Conservation (phyloP, 2,797 vertebrate species). For the Sebastes itinus region DNA sequence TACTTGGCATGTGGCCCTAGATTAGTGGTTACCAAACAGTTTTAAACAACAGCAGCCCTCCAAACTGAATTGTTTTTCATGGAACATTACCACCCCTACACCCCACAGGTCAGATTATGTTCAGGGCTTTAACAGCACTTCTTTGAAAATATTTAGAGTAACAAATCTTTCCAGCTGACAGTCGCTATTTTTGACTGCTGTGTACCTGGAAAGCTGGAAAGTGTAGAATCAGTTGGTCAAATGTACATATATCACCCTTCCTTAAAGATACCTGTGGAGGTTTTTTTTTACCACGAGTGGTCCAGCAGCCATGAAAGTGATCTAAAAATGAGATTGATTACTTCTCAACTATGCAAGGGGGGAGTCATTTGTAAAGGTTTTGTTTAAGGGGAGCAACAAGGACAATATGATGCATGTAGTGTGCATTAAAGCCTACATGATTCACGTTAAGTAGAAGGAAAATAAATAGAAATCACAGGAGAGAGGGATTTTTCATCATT, state of each 20-base stretch:
- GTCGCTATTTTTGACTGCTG: not conserved
- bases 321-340: too few species aligned
- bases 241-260: too few species aligned
- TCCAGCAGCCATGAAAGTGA: too few species aligned
- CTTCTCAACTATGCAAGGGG: too few species aligned
- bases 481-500: conserved; percentile 41
- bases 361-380: too few species aligned
- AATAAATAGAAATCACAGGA: not conserved
- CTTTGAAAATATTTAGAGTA: not conserved
- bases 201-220: not conserved
- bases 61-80: not conserved
- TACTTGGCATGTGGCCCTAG: not conserved
- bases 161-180: not conserved
- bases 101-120: not conserved
- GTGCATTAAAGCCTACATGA: conserved; percentile 46
- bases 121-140: not conserved
- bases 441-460: conserved; percentile 25
- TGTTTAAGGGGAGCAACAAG: conserved; percentile 5
- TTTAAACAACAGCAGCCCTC: not conserved
- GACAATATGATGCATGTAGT: conserved; percentile 35
- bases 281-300: too few species aligned
- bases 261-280: too few species aligned
- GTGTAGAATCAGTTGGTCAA: too few species aligned
- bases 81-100: not conserved
- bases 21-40: not conserved